Conservation (phyloP, 2,113 vertebrate species). For the Azemiops feae region DNA sequence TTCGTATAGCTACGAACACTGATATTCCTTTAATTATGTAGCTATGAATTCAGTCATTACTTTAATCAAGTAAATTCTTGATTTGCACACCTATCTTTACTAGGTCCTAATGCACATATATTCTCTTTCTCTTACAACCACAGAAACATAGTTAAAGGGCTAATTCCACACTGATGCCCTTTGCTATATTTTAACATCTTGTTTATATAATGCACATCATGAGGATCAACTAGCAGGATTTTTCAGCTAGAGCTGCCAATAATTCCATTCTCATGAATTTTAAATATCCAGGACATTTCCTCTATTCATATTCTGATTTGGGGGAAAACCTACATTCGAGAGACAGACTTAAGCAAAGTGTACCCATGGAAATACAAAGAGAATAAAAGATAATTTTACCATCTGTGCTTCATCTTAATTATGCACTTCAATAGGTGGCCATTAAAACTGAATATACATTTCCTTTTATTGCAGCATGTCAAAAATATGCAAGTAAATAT, state of each 20-base stretch:
- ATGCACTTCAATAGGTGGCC: neutral
- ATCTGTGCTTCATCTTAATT: slow-evolving; percentile 1
- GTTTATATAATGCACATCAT: neutral
- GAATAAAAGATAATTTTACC: neutral
- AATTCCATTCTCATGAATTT: neutral
- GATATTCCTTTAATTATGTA: neutral
- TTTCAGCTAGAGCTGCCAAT: neutral
- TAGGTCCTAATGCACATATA: neutral
- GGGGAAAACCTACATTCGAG: no score
- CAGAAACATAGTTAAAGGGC: neutral
- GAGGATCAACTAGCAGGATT: neutral
- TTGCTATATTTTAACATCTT: neutral
- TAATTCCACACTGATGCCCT: neutral
- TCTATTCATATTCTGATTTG: neutral
- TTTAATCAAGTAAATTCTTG: neutral
- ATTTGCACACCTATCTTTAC: neutral
- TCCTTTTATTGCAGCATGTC: neutral
- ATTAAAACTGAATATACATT: neutral
- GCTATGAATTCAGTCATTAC: neutral
- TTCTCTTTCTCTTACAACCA: neutral
- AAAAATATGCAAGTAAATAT: neutral
- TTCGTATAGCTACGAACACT: neutral
- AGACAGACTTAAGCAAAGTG: neutral
- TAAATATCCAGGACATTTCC: neutral
- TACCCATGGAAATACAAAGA: neutral